A percentile compares a stretch with the other conserved stretches of the same genome.
Conservation (phyloP, 2,888 invertebrate species). For the Dysmachus trigonus region DNA sequence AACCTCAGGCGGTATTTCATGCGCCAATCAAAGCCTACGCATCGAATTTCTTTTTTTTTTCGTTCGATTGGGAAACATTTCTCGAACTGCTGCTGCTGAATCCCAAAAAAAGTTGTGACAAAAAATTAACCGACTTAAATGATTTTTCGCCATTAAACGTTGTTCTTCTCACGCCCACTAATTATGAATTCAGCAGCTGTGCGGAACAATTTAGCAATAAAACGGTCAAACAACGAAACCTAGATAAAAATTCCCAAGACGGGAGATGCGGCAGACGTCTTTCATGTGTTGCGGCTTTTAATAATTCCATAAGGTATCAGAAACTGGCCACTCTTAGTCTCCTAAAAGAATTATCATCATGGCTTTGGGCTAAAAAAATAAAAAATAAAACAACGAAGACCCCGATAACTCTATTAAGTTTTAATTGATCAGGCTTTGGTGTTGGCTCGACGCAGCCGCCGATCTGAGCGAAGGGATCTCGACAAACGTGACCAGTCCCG, state of each 20-base stretch:
- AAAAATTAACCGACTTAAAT: slow-evolving; percentile 20
- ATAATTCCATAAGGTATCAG: neutral
- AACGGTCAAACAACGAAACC: neutral
- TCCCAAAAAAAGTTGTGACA: slow-evolving; percentile 19
- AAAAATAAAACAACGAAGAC: slow-evolving; percentile 6
- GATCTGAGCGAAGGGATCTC: neutral
- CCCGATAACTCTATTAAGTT: slow-evolving; percentile 42
- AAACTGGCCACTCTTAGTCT: neutral
- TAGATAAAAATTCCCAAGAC: slow-evolving; percentile 10
- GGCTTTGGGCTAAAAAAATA: neutral
- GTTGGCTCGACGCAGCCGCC: neutral
- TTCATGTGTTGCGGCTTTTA: neutral
- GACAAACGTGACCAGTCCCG: slow-evolving; percentile 22
- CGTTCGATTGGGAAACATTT: neutral
- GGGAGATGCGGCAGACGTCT: neutral
- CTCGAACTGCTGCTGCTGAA: neutral
- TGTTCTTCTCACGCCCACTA: slow-evolving; percentile 31
- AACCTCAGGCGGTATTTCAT: neutral
- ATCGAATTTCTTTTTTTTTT: neutral
- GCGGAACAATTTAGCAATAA: slow-evolving; percentile 31
- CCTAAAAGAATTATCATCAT: slow-evolving; percentile 22
- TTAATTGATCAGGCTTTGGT: slow-evolving; percentile 39
- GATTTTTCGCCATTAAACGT: slow-evolving; percentile 1
- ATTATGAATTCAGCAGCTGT: slow-evolving; percentile 17
- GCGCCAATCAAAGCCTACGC: slow-evolving; percentile 15